phyloP scores from a whole-genome alignment of 2,113 vertebrate genomes.

The Onychostoma macrolepis region DNA sequence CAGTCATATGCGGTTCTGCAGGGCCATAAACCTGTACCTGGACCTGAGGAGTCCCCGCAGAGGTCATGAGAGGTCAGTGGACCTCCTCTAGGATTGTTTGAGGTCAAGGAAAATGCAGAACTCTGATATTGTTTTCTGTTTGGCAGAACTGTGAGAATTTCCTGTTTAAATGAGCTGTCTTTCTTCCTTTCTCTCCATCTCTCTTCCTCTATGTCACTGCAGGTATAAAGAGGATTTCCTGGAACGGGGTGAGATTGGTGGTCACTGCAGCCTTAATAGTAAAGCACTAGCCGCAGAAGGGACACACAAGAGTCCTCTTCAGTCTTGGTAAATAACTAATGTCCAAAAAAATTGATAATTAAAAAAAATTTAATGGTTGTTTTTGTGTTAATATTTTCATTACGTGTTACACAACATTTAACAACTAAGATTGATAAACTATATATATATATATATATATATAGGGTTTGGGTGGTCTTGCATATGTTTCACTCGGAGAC shows the following conservation, averaged over 20 bases:
- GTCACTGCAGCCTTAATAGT: constrained; percentile 81
- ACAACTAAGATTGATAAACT: not conserved
- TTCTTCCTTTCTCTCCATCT: not conserved
- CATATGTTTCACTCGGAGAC: too few relatives aligned
- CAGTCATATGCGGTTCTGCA: constrained; percentile 88
- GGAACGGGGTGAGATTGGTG: constrained; percentile 87
- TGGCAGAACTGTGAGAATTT: not conserved
- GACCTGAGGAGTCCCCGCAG: constrained; percentile 87
- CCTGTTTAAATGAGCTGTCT: constrained; percentile 2
- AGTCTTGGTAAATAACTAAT: constrained; percentile 87
- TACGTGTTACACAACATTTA: not conserved
- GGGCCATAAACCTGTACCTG: constrained; percentile 88
- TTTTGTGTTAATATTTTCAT: not conserved
- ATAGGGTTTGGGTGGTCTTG: too few relatives aligned
- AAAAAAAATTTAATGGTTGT: not conserved
- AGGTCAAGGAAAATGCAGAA: not conserved
- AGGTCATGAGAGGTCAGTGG: constrained; percentile 87
- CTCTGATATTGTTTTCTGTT: not conserved
- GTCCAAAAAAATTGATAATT: not conserved
- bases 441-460: too few relatives aligned
- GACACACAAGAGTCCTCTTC: constrained; percentile 93
- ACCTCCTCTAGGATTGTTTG: not conserved
- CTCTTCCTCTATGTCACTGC: constrained; percentile 28
- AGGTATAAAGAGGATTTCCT: constrained; percentile 92
- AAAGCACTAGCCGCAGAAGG: constrained; percentile 80